A percentile compares a stretch with the other conserved stretches of the same genome.
Evolutionary conservation across 2,888 invertebrate genomes (phyloP).

Genomic region (Nysson spinosus): DNA sequence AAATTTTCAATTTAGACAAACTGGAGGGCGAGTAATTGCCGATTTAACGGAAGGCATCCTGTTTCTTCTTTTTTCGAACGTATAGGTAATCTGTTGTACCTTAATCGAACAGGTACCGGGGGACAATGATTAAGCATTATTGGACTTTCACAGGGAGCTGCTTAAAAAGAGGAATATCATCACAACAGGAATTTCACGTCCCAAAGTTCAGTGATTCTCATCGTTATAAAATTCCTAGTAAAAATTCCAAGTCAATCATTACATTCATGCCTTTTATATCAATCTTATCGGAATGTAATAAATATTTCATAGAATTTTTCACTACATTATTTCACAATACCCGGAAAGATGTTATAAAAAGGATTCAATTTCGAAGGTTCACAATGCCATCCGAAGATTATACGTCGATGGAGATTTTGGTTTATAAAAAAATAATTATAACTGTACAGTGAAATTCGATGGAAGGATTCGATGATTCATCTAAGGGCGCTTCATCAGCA

Average conservation of each 20-base stretch:
- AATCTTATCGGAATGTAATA: too few species aligned
- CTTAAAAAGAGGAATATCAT: conserved; percentile 9
- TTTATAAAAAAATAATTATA: conserved; percentile 32
- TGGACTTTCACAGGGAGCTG: conserved; percentile 54
- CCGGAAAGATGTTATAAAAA: too few species aligned
- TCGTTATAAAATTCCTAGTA: conserved; percentile 8
- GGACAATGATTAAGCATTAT: conserved; percentile 68
- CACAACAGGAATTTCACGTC: not conserved
- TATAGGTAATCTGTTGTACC: conserved; percentile 20
- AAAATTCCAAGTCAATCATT: too few species aligned
- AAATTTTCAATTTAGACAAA: conserved; percentile 64
- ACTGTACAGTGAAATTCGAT: conserved; percentile 31
- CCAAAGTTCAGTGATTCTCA: conserved; percentile 11
- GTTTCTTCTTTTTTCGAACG: conserved; percentile 55
- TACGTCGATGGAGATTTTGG: conserved; percentile 2
- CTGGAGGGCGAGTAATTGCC: conserved; percentile 60
- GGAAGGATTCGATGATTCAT: conserved; percentile 42
- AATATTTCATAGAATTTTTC: too few species aligned
- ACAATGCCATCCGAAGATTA: too few species aligned
- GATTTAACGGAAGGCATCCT: conserved; percentile 59
- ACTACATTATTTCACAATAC: too few species aligned
- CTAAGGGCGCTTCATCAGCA: conserved; percentile 39
- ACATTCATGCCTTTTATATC: too few species aligned
- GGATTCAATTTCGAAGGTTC: too few species aligned
- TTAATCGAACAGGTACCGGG: conserved; percentile 42